Percentiles rank a stretch among this genome's conserved stretches.
Conservation (phyloP, 2,888 invertebrate genomes). For the Drosophila koepferae region DNA sequence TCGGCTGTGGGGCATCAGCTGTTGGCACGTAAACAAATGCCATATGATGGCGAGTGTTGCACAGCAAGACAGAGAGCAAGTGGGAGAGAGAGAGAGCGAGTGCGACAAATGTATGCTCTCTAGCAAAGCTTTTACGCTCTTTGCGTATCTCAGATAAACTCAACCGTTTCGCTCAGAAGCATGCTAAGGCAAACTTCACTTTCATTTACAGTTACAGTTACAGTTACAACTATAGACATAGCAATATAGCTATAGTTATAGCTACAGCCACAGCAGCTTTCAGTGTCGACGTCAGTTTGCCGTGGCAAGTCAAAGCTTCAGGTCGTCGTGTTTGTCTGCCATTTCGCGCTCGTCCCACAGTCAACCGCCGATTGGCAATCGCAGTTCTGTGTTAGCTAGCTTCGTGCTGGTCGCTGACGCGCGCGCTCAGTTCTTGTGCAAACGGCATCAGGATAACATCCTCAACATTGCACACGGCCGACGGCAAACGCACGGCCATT, state of each 20-base stretch:
- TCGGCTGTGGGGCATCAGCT: slow-evolving; percentile 53
- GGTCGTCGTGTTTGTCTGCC: slow-evolving; percentile 46
- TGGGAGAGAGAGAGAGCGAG: neutral
- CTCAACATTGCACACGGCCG: slow-evolving; percentile 17
- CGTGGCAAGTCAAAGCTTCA: slow-evolving; percentile 67
- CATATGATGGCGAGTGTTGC: slow-evolving; percentile 53
- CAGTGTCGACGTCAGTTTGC: slow-evolving; percentile 56
- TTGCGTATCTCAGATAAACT: slow-evolving; percentile 29
- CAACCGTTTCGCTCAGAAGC: slow-evolving; percentile 71
- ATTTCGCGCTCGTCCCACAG: slow-evolving; percentile 19
- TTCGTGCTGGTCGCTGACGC: slow-evolving; percentile 38
- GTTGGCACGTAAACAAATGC: slow-evolving; percentile 70
- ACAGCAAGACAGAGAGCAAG: neutral
- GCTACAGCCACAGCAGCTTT: slow-evolving; percentile 35
- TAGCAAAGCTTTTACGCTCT: slow-evolving; percentile 55
- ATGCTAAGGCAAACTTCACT: slow-evolving; percentile 57
- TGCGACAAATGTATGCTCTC: neutral
- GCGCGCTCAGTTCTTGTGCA: slow-evolving; percentile 64
- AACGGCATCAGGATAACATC: slow-evolving; percentile 46
- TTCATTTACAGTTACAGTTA: slow-evolving; percentile 59
- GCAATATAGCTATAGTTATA: neutral
- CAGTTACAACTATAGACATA: slow-evolving; percentile 3
- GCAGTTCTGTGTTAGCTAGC: slow-evolving; percentile 30
- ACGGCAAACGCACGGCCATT: slow-evolving; percentile 1
- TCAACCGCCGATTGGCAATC: slow-evolving; percentile 11